Conservation (phyloP, 2,113 vertebrate species). For the Arenaria interpres region DNA sequence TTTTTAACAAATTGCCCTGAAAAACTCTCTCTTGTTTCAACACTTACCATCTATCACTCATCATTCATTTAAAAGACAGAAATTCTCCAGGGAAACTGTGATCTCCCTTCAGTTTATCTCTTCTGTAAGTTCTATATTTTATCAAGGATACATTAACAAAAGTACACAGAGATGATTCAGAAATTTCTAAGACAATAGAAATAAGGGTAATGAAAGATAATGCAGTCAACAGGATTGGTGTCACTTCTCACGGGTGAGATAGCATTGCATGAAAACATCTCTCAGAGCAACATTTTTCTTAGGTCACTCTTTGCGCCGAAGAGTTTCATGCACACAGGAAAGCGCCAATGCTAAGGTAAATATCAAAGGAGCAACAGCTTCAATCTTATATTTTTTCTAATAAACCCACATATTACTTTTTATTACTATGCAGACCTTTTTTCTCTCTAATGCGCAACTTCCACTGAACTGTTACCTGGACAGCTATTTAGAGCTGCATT, state of each 20-base stretch:
- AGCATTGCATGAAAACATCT: neutral
- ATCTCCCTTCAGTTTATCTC: neutral
- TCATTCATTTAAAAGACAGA: neutral
- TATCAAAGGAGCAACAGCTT: neutral
- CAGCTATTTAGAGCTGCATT: neutral
- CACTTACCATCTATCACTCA: neutral
- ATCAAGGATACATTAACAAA: neutral
- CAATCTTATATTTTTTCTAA: neutral
- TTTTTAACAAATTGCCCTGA: neutral
- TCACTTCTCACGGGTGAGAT: neutral
- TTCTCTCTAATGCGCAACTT: rapidly evolving
- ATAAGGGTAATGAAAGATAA: neutral
- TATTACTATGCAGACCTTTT: neutral
- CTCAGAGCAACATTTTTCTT: neutral
- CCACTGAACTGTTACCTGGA: neutral
- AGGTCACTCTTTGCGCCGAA: neutral
- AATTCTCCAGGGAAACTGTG: neutral
- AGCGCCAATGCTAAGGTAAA: neutral
- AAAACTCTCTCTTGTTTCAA: neutral
- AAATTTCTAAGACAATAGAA: neutral
- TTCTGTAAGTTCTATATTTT: neutral
- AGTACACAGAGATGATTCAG: neutral
- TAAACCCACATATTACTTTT: neutral
- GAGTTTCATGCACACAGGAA: neutral
- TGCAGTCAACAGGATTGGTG: neutral